Evolutionary conservation across 2,888 invertebrate species (phyloP), one percentile per base, ranked within the genome.

Genomic region (Ceratothoa steindachneri): DNA sequence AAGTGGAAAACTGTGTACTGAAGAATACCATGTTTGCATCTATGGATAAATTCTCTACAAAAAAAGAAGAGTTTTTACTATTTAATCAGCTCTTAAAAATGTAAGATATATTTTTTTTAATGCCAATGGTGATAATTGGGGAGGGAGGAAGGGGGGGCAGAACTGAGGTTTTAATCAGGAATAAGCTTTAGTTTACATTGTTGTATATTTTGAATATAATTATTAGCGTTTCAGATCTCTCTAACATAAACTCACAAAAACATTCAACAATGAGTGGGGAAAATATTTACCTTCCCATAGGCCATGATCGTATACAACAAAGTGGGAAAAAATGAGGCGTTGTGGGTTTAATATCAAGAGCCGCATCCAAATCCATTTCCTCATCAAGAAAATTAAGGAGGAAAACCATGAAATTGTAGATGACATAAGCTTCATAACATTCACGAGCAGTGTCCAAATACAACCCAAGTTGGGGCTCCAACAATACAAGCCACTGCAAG

Each of bases 361-460:
- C 80, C 73, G 90, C 90, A 84, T 94, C 93, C 80, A 96, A 86
- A 84, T 95, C 93, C 86, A 91, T 91, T 83, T 91, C 92, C 82
- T 91, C 83, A 86, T 93, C 91, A 69, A 97, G 87, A 85, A 94
- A 97, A 84, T 93, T 94, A 77, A 97, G 86, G 81, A 97, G 87
- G 84, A 93, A 97, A 83, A 92, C 92, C 95, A 97, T 95, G 83
- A 97, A 97, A 86, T 96, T 97, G 85, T 97, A 97, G 82, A 97
- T 97, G 1, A 97, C 97, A 87, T 96, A 97, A 0, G 96, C 97
- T 86, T 97, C 97, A 83, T 97, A 97, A 84, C 96, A 97, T 87
- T 97, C 97, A 84, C 97, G 88, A 69, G 93, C 85, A 81, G 94
- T 93, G 85, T 97, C 96, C 83, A 96, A 89, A 84, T 96, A 97